Evolutionary conservation across 2,888 invertebrate species (phyloP).

Genomic region (Eilema griseolum): DNA sequence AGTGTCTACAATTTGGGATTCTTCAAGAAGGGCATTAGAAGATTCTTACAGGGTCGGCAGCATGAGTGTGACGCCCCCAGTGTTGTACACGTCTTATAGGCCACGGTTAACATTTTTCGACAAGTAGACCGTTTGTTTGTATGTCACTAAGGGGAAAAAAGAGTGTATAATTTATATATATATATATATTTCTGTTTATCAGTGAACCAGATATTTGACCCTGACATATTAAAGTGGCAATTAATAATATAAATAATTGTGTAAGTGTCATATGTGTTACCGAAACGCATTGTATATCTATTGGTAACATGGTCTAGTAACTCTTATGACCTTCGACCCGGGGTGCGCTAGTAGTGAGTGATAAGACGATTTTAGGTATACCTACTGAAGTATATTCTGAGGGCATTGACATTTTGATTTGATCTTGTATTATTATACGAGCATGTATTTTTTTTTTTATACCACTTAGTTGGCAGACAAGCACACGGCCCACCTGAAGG

Average conservation of each 20-base stretch:
- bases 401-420: background rate
- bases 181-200: background rate
- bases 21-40: too few species aligned
- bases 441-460: too few species aligned
- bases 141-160: too few species aligned
- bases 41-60: too few species aligned
- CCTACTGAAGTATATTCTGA: background rate
- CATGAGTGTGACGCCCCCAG: too few species aligned
- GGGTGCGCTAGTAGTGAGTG: background rate
- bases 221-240: background rate
- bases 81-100: too few species aligned
- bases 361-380: background rate
- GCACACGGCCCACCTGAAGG: too few species aligned
- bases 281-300: background rate
- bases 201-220: background rate
- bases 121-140: too few species aligned
- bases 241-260: background rate
- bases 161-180: too few species aligned
- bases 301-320: constrained; percentile 2
- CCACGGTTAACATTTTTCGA: too few species aligned
- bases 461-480: too few species aligned
- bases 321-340: background rate
- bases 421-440: background rate
- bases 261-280: background rate
- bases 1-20: too few species aligned